phyloP scores from a whole-genome alignment of 2,113 vertebrate species.

The Marcusenius ussheri region DNA sequence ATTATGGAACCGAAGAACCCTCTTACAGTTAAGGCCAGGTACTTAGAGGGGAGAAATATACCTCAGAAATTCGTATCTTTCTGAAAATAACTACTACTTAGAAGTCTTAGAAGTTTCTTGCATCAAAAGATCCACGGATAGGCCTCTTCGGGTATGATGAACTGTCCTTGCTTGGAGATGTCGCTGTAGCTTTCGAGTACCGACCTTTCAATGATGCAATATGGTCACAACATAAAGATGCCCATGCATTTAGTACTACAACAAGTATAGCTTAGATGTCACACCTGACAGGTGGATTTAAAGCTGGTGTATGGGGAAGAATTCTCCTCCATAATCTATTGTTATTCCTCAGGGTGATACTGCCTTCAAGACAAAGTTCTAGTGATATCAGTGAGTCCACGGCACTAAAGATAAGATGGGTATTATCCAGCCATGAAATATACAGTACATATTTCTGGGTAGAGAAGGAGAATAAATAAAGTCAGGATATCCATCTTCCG shows the following conservation, averaged over 20 bases:
- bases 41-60: background rate
- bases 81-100: background rate
- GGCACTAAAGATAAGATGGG: background rate
- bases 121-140: background rate
- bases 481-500: background rate
- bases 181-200: background rate
- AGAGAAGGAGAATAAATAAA: background rate
- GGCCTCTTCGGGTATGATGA: background rate
- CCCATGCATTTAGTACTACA: background rate
- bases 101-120: background rate
- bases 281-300: background rate
- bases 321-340: background rate
- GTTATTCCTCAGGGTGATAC: background rate
- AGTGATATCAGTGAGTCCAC: background rate
- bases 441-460: background rate
- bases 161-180: background rate
- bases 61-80: background rate
- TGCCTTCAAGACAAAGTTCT: background rate
- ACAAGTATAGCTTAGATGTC: background rate
- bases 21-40: background rate
- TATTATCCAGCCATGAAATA: background rate
- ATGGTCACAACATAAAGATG: background rate
- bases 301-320: background rate
- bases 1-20: background rate
- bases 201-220: background rate